These are phyloP conservation scores for Blastobasis adustella DNA, from an alignment of 2,888 invertebrate genomes.

Conservation along the genomic window DNA sequence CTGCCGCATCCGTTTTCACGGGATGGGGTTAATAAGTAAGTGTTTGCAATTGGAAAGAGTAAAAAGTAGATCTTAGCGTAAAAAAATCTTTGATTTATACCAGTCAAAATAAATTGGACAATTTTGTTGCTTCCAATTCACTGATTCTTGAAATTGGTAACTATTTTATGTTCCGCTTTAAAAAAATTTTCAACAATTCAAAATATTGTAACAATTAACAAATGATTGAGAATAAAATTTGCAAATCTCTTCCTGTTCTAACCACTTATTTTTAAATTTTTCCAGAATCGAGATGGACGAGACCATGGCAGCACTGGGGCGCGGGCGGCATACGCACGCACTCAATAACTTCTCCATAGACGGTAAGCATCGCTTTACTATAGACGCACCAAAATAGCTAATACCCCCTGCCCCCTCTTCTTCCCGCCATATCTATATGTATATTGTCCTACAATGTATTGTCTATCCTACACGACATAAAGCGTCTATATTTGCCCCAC, in stretches of 20 bases:
- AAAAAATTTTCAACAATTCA: too few species aligned
- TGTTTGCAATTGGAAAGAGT: slow-evolving; percentile 4
- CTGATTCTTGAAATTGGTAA: too few species aligned
- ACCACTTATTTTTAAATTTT: slow-evolving; percentile 1
- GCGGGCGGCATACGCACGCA: slow-evolving; percentile 58
- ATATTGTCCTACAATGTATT: background rate
- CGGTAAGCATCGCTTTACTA: slow-evolving; percentile 33
- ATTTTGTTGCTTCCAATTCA: too few species aligned
- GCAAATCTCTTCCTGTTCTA: too few species aligned
- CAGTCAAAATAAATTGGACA: too few species aligned
- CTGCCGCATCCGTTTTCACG: slow-evolving; percentile 77
- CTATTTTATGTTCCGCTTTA: too few species aligned
- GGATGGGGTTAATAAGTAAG: slow-evolving; percentile 76
- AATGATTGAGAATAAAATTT: too few species aligned
- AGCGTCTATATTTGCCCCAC: slow-evolving; percentile 61
- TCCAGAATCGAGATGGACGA: slow-evolving; percentile 80
- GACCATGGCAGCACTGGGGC: slow-evolving; percentile 80
- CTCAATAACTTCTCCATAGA: slow-evolving; percentile 64
- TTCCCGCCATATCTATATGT: background rate
- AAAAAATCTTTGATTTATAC: too few species aligned
- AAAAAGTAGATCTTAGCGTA: background rate
- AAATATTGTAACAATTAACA: too few species aligned
- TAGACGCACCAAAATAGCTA: background rate
- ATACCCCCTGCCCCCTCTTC: background rate
- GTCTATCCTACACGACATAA: slow-evolving; percentile 32